Conservation (phyloP, 2,888 invertebrate species). For the Drosophila mercatorum region DNA sequence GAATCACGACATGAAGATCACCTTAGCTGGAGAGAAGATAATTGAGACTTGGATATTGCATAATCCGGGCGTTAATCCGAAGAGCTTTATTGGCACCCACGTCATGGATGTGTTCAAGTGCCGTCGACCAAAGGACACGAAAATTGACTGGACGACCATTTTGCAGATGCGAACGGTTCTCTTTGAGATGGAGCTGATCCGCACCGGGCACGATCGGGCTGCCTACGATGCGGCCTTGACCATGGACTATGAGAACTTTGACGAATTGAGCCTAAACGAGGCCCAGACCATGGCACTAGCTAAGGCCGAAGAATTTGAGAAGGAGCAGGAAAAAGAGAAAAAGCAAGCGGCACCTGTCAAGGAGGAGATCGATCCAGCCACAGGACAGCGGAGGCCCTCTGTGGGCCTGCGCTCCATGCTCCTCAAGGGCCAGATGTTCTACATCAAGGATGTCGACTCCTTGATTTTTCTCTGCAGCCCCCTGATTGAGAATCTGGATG, state of each 20-base stretch:
- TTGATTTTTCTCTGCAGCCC: constrained; percentile 95
- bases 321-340: constrained; percentile 44
- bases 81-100: constrained; percentile 87
- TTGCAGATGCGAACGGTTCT: constrained; percentile 91
- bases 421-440: constrained; percentile 94
- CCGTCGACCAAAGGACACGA: constrained; percentile 91
- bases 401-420: constrained; percentile 87
- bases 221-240: constrained; percentile 75
- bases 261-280: constrained; percentile 66
- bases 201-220: constrained; percentile 85
- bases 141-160: constrained; percentile 93
- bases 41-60: constrained; percentile 89
- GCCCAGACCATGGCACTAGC: constrained; percentile 69
- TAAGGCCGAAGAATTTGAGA: constrained; percentile 57
- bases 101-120: constrained; percentile 90
- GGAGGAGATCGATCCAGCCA: constrained; percentile 69
- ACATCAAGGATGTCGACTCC: constrained; percentile 91
- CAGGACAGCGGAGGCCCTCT: constrained; percentile 47
- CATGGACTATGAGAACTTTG: constrained; percentile 75
- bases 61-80: constrained; percentile 83
- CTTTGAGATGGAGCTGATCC: constrained; percentile 92
- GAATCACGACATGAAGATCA: constrained; percentile 90
- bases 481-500: constrained; percentile 93
- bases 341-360: constrained; percentile 38
- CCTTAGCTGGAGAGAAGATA: constrained; percentile 92